Base-by-base conservation (phyloP, 2,113 vertebrate species). In the Eulacestoma nigropectus region DNA sequence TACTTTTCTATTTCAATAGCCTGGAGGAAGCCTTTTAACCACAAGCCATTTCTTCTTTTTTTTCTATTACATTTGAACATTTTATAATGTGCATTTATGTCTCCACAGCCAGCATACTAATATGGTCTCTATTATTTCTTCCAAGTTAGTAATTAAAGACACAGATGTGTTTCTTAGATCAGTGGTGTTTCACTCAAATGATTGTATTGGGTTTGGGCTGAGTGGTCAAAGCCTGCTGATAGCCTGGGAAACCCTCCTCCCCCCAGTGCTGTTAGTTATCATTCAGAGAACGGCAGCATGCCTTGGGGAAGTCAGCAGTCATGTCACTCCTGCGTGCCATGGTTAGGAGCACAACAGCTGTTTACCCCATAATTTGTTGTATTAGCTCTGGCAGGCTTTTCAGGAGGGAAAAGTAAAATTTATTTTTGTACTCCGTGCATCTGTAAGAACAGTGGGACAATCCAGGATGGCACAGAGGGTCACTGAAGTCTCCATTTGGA, bases 141-240 rank as follows among this genome's bases (percentile, higher is more conserved):
- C 52, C 42, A 64, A 93, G 95, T 90, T 85, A 79, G 88, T 86
- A 96, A 97, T 96, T 97, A 95, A 96, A 84, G 74, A 84, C 63
- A 44, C 73, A 95, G 80, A 95, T 96, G 74, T 89, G 35, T 73
- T 97, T 97, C 79, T 68, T 69, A 96, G 80, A 94, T 18, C 83
- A 68, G 55, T 57, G 82, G 77, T 27, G 17, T 77, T 75, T 84
- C 73, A 75, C 73, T 96, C 52, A 9, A 77, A 94, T 87, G n/a
- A 30, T 89, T 84, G 78, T 60, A 7, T 3, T 84, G 47, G 27
- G 26, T 49, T 93, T 65, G 68, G 44, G 47, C 25, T 82, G 62
- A 95, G 84, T 42, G 80, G 77, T 46, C 53, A 87, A 87, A 97
- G 73, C 68, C 90, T 94, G 68, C 60, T 76, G 88, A 32, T 62